Conservation (phyloP, 2,888 invertebrate species). For the Eupithecia inturbata region DNA sequence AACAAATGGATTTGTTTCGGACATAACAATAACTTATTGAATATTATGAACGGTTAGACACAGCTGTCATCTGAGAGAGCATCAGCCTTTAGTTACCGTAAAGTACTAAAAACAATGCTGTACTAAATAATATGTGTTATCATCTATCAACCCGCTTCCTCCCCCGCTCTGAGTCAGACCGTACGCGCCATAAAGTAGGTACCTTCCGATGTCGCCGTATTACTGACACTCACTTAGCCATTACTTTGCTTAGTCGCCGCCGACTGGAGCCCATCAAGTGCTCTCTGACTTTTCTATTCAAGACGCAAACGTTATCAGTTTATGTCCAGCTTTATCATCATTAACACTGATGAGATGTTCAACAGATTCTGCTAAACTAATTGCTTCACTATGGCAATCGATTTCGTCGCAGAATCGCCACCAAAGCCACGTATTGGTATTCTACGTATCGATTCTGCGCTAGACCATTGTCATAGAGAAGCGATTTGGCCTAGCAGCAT, state of each 20-base stretch:
- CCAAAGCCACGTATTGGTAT: neutral
- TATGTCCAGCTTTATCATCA: constrained; percentile 1
- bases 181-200: constrained; percentile 54
- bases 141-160: constrained; percentile 31
- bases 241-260: constrained; percentile 49
- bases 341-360: neutral
- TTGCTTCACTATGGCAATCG: neutral
- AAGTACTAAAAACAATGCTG: neutral
- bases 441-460: neutral
- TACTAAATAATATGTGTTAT: constrained; percentile 13
- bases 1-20: too few relatives aligned
- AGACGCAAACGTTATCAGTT: constrained; percentile 2
- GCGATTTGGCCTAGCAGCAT: neutral
- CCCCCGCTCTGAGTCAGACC: constrained; percentile 39
- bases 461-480: too few relatives aligned
- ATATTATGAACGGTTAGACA: neutral
- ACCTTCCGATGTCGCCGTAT: constrained; percentile 51
- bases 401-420: neutral
- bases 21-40: neutral
- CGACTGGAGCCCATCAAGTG: constrained; percentile 43
- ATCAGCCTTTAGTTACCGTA: neutral
- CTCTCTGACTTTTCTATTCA: constrained; percentile 20
- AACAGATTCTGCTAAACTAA: neutral
- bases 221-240: constrained; percentile 54
- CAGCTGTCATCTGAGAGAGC: neutral